Conservation (phyloP, 2,113 vertebrate genomes). For the Hippopotamus amphibius region DNA sequence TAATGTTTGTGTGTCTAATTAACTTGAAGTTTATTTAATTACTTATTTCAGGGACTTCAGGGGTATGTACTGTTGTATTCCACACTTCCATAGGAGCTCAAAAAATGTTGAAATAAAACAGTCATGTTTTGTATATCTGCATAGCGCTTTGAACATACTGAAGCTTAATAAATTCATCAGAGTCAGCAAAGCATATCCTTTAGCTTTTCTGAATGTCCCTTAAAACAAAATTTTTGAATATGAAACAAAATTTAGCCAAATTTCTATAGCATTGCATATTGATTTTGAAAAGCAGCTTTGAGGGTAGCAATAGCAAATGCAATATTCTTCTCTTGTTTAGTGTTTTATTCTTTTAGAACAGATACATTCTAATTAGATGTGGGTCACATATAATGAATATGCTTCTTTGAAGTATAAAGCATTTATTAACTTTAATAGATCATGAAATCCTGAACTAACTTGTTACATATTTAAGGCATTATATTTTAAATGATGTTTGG, state of each 20-base stretch:
- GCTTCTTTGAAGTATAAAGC: neutral
- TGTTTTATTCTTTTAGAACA: conserved; percentile 23
- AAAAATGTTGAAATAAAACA: neutral
- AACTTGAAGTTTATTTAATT: conserved; percentile 26
- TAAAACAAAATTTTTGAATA: conserved; percentile 4
- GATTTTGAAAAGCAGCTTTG: conserved; percentile 32
- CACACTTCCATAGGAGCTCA: neutral
- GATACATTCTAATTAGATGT: neutral
- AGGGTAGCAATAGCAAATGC: neutral
- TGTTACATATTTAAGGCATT: neutral
- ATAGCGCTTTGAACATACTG: neutral
- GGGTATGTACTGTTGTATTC: neutral
- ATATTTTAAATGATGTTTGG: neutral
- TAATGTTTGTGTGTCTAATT: neutral
- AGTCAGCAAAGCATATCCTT: neutral
- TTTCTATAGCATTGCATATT: neutral
- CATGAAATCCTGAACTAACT: neutral
- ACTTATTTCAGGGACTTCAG: neutral
- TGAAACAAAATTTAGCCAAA: conserved; percentile 1
- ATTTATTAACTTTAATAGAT: conserved; percentile 25
- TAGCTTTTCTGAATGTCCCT: neutral
- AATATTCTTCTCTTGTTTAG: neutral
- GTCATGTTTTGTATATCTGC: neutral
- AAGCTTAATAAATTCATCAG: conserved; percentile 16
- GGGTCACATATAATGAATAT: neutral